Conservation (phyloP, 2,797 vertebrate genomes). For the Bufotes viridis region DNA sequence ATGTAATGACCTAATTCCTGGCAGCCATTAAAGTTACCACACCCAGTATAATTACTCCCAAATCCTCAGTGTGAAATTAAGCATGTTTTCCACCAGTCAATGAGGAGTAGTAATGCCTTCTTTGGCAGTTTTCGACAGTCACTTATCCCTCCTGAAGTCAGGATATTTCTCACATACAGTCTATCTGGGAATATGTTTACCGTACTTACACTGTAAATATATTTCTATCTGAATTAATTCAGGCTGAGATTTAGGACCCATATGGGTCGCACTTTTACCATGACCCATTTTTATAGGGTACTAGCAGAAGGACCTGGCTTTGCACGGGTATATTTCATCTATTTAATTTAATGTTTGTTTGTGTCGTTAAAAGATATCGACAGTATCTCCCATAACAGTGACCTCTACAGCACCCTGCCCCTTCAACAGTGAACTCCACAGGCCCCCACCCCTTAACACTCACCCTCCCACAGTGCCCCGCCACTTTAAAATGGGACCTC, state of each 20-base stretch:
- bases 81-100: background rate
- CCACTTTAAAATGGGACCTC: too few relatives aligned
- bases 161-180: background rate
- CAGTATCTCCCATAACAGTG: too few relatives aligned
- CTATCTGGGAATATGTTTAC: background rate
- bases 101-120: background rate
- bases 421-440: too few relatives aligned
- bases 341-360: too few relatives aligned
- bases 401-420: too few relatives aligned
- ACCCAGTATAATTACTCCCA: constrained; percentile 6
- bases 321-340: too few relatives aligned
- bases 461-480: too few relatives aligned
- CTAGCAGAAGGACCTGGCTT: too few relatives aligned
- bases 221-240: background rate
- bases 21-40: background rate
- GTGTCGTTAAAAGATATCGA: too few relatives aligned
- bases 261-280: too few relatives aligned
- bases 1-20: constrained; percentile 18
- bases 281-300: too few relatives aligned
- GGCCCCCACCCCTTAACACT: too few relatives aligned
- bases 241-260: background rate
- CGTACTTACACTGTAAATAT: background rate
- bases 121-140: background rate
- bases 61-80: constrained; percentile 1
- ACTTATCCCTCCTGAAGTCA: background rate